Evolutionary conservation across 2,888 invertebrate genomes (phyloP).

Genomic region (Gortyna flavago): DNA sequence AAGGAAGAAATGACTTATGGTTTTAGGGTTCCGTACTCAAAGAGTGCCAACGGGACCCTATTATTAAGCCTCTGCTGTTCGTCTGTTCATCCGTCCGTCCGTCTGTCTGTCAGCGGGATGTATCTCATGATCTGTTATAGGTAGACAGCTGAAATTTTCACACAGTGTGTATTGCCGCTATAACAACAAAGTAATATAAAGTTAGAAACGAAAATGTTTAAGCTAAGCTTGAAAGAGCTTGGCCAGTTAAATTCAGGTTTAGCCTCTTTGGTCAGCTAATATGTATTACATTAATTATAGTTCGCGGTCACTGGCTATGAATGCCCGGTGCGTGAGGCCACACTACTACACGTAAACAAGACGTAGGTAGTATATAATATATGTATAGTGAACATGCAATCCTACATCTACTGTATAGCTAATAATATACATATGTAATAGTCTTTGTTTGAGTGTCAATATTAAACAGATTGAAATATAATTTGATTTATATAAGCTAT

Average conservation of each 20-base stretch:
- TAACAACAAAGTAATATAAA: too few species aligned
- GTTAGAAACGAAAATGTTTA: not conserved
- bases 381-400: slow-evolving; percentile 58
- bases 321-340: slow-evolving; percentile 69
- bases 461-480: not conserved
- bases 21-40: not conserved
- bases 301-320: slow-evolving; percentile 57
- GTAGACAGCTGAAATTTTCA: too few species aligned
- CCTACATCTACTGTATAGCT: not conserved
- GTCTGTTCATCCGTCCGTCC: too few species aligned
- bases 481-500: too few species aligned
- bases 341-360: slow-evolving; percentile 52
- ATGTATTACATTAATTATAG: slow-evolving; percentile 76
- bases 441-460: slow-evolving; percentile 9
- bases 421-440: not conserved
- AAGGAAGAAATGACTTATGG: not conserved
- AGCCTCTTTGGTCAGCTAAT: slow-evolving; percentile 56
- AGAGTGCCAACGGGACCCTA: too few species aligned
- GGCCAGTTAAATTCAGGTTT: slow-evolving; percentile 25
- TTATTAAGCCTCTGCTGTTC: too few species aligned
- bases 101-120: too few species aligned
- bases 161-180: too few species aligned
- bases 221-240: slow-evolving; percentile 3
- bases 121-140: too few species aligned
- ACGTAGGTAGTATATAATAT: slow-evolving; percentile 50